A percentile compares a stretch with the other conserved stretches of the same genome.
phyloP scores from a whole-genome alignment of 1,140 invertebrate genomes.

The Lepidurus packardi region DNA sequence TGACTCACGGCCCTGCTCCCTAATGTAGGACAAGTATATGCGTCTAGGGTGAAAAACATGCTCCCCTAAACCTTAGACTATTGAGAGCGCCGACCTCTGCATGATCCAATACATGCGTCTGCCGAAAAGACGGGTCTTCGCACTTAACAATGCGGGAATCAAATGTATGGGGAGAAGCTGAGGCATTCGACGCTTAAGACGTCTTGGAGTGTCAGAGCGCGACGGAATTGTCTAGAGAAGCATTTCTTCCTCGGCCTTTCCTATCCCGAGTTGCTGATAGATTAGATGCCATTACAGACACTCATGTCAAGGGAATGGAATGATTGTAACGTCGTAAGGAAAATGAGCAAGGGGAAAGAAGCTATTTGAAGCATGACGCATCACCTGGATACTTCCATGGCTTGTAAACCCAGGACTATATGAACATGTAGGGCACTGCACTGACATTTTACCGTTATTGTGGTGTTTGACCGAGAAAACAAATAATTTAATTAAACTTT shows the following conservation, averaged over 20 bases:
- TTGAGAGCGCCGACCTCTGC: too few relatives aligned
- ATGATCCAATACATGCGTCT: too few relatives aligned
- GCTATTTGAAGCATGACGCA: not conserved
- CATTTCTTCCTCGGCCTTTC: too few relatives aligned
- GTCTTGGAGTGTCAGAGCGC: too few relatives aligned
- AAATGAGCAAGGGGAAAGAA: not conserved
- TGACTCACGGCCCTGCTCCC: not conserved
- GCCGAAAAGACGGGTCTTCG: too few relatives aligned
- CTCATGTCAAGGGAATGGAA: not conserved
- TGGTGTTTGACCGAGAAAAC: not conserved
- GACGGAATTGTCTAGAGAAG: too few relatives aligned
- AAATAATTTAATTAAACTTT: slow-evolving; percentile 29
- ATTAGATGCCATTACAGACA: too few relatives aligned
- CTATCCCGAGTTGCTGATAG: too few relatives aligned
- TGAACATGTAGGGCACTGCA: not conserved
- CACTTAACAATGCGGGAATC: too few relatives aligned
- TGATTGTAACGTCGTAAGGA: not conserved
- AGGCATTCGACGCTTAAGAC: too few relatives aligned
- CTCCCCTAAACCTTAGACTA: not conserved
- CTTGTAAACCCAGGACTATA: not conserved
- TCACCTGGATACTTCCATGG: not conserved
- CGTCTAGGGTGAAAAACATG: not conserved
- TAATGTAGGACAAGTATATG: not conserved
- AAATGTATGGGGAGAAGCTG: too few relatives aligned
- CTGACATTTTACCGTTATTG: not conserved